Percentiles rank a stretch among this genome's conserved stretches.
phyloP scores from a whole-genome alignment of 2,113 vertebrate genomes.

The Amphilophus citrinellus region DNA sequence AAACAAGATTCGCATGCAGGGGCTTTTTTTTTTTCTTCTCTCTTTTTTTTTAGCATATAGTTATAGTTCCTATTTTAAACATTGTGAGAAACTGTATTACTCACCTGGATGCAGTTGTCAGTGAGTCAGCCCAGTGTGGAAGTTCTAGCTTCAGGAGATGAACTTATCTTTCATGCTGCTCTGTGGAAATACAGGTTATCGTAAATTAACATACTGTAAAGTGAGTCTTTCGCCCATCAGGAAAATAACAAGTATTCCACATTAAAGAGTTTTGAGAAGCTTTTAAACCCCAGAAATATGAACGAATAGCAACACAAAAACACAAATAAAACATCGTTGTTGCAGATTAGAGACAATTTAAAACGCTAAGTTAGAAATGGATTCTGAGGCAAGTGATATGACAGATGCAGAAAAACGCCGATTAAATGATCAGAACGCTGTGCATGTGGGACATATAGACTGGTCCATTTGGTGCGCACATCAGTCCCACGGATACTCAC shows the following conservation, averaged over 20 bases:
- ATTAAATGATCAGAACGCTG: constrained; percentile 28
- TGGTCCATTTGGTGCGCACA: constrained; percentile 61
- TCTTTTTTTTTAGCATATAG: not conserved
- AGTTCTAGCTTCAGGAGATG: constrained; percentile 62
- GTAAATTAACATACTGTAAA: constrained; percentile 17
- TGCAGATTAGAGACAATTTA: constrained; percentile 18
- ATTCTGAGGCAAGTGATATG: constrained; percentile 2
- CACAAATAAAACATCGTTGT: not conserved
- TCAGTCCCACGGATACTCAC: constrained; percentile 60
- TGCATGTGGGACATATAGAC: constrained; percentile 24
- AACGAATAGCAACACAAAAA: not conserved
- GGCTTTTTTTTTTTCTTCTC: not conserved
- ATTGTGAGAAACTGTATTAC: constrained; percentile 34
- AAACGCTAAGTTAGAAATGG: constrained; percentile 27
- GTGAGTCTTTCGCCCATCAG: constrained; percentile 7
- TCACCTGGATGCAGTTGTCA: constrained; percentile 68
- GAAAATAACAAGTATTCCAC: constrained; percentile 23
- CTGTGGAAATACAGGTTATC: constrained; percentile 44
- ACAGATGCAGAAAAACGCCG: constrained; percentile 5
- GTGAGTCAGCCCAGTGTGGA: constrained; percentile 63
- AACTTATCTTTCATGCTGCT: constrained; percentile 59
- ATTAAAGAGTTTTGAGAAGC: constrained; percentile 36
- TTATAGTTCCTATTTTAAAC: constrained; percentile 18
- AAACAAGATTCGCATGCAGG: not conserved
- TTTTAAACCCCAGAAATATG: constrained; percentile 2